Base-by-base conservation (phyloP, 2,113 vertebrate species). In the Salminus brasiliensis region DNA sequence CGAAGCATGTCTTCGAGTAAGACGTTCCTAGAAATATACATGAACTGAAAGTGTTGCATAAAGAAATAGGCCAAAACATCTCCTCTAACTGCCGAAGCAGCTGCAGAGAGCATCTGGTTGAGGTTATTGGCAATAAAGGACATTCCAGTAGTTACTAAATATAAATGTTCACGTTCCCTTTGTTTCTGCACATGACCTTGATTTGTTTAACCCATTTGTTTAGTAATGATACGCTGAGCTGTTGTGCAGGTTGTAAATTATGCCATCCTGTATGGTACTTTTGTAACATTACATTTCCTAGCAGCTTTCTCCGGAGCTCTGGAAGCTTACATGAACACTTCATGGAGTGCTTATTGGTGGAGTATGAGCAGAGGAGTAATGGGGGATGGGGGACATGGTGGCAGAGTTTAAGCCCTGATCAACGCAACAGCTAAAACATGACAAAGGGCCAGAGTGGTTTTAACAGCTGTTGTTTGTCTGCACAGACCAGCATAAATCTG, bases 401-500 rank as follows among this genome's bases (percentile, higher is more conserved):
- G 9, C 57, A 65, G 74, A 65, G 69, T 77, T 81, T 36, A 57
- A 73, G 36, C 45, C 23, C 23, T 57, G 53, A 52, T 60, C n/a
- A 73, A 16, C 60, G 39, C 60, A 74, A 52, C 53, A 30, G 52
- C 68, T 80, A 72, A 75, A 63, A 62, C 18, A 52, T 67, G 62
- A 60, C 60, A 78, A 69, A 80, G 71, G 43, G 57, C 69, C 70
- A 55, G 47, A 84, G 80, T 72, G 70, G 43, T 59, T 85, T 85
- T 79, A 85, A 79, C 81, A 87, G 81, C 82, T 84, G 84, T 65
- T 82, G 79, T 80, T 79, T 45, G 70, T 81, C 79, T 84, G 53
- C 66, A 27, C n/a, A 62, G 41, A 67, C 74, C 45, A 45, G 43
- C 69, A 47, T 81, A 76, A 78, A 84, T 76, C 67, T 76, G 47